Evolutionary conservation across 2,888 invertebrate genomes (phyloP).

Genomic region (Dendrolimus pini): DNA sequence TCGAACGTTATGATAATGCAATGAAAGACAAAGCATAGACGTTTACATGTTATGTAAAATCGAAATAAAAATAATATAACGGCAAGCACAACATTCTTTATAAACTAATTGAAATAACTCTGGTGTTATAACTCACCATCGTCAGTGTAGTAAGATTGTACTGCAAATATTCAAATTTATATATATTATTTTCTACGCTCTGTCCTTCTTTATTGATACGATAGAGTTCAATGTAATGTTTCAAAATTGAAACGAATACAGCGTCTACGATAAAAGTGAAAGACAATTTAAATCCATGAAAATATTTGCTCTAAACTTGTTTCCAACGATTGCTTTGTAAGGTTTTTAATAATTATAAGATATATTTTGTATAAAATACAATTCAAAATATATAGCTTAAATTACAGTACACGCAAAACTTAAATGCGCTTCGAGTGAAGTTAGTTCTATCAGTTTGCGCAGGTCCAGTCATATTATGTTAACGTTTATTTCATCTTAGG

Average conservation of each 20-base stretch:
- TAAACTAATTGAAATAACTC: slow-evolving; percentile 1
- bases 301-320: too few species aligned
- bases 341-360: too few species aligned
- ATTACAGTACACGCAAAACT: too few species aligned
- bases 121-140: slow-evolving; percentile 27
- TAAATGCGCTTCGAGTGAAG: too few species aligned
- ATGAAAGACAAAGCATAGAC: slow-evolving; percentile 45
- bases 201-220: slow-evolving; percentile 18
- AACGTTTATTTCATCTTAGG: too few species aligned
- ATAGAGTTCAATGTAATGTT: neutral
- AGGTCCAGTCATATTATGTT: too few species aligned
- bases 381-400: too few species aligned
- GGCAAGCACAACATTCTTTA: neutral
- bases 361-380: too few species aligned
- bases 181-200: slow-evolving; percentile 19
- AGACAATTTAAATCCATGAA: too few species aligned
- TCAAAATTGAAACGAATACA: neutral
- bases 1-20: slow-evolving; percentile 11
- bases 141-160: slow-evolving; percentile 28
- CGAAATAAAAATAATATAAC: slow-evolving; percentile 1
- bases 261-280: neutral
- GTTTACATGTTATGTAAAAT: slow-evolving; percentile 8
- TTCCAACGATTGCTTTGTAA: too few species aligned
- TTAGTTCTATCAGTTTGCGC: too few species aligned
- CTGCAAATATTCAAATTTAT: slow-evolving; percentile 21